These are phyloP conservation scores for Drosophila sucinea DNA, from an alignment of 1,140 invertebrate species.

Conservation along the genomic window DNA sequence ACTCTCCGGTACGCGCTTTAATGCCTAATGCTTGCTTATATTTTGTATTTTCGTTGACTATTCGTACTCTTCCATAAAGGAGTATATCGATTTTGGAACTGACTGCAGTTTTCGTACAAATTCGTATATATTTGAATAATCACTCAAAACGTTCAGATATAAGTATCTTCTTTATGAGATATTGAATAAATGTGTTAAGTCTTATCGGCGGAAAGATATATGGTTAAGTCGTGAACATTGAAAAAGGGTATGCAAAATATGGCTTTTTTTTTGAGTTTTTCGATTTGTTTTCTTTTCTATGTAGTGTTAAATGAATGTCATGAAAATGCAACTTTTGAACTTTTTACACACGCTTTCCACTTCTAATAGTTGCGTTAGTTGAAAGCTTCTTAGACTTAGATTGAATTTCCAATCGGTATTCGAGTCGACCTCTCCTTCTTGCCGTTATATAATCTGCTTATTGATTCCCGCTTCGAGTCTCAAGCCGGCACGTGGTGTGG, in stretches of 20 bases:
- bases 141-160: too few species aligned
- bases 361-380: neutral
- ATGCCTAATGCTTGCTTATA: constrained; percentile 24
- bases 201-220: too few species aligned
- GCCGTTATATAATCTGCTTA: neutral
- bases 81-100: neutral
- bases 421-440: neutral
- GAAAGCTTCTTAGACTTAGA: neutral
- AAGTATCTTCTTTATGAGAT: too few species aligned
- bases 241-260: neutral
- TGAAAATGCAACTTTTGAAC: constrained; percentile 19
- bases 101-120: too few species aligned
- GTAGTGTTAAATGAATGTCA: constrained; percentile 64
- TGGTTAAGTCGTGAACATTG: neutral
- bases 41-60: neutral
- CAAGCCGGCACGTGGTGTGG: constrained; percentile 26
- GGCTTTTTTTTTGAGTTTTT: neutral
- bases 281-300: constrained; percentile 2
- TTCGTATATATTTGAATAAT: too few species aligned
- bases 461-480: neutral
- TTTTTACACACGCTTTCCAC: neutral
- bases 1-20: constrained; percentile 19
- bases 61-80: neutral
- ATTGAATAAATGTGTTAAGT: too few species aligned
- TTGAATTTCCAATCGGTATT: constrained; percentile 6